Base-by-base conservation (phyloP, 2,113 vertebrate species). In the Syrrhaptes paradoxus region DNA sequence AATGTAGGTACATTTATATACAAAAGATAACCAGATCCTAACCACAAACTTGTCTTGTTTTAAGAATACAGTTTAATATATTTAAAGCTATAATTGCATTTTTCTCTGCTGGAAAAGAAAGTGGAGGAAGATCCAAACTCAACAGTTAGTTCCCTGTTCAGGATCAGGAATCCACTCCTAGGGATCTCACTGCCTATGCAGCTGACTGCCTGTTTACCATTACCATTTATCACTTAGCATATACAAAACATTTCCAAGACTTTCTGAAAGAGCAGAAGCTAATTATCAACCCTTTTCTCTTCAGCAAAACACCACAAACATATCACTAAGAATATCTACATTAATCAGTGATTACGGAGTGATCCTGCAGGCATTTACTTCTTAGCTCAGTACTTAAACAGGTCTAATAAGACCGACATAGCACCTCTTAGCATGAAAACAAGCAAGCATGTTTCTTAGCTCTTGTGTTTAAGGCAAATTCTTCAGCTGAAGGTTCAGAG, bases 291-390 rank as follows among this genome's bases (percentile, higher is more conserved):
- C 7, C 6, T 73, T 51, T 88, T 62, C 41, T 57, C 58, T 59
- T 85, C 74, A 91, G n/a, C 46, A 91, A 85, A 93, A 63, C 32
- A 49, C 8, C 38, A 89, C 48, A 77, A 75, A 68, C 26, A 88
- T 71, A 82, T 49, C 21, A 91, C 66, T 66, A 49, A 32, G 45
- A 80, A 14, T 32, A n/a, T 34, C 71, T 54, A 59, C n/a, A 45
- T 45, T 78, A 90, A 87, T 89, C 41, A 85, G 66, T 43, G 75
- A 66, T 91, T 83, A 79, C 9, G 14, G 36, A 66, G 46, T 73
- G 62, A 97, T 85, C 46, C 87, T 85, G 75, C 25, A 94, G 71
- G 46, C 43, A 55, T 76, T 95, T 87, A 85, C 55, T 82, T 62
- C 89, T 87, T 70, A 85, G 62, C 22, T 87, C 25, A 62, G 43